Evolutionary conservation across 2,888 invertebrate species (phyloP), one percentile per base, ranked within the genome.

Genomic region (Acrobeloides nanus): DNA sequence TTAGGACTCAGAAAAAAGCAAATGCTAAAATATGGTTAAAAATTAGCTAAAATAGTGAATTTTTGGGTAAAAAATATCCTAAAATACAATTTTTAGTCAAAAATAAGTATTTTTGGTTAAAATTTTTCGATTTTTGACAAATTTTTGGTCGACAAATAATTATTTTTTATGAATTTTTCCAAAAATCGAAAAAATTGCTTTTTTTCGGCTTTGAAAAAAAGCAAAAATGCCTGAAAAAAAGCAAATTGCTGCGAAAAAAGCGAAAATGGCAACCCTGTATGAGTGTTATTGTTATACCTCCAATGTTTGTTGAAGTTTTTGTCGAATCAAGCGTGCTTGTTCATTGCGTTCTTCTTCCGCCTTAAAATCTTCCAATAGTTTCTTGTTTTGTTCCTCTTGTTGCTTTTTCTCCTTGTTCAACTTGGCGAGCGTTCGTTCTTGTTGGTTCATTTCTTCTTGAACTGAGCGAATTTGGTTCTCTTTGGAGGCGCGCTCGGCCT

Each of bases 391-490:
- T 80, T 97, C 97, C 78, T 97, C 97, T 74, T 97, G 81, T 80
- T 95, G 92, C 82, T 92, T 93, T 81, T 85, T 84, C 80, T 92
- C 83, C 80, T 92, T 89, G 81, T 95, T 93, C 80, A 92, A 84
- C 78, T 89, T 87, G 75, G 86, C 86, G 76, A 90, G 87, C 77
- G 92, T 85, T 81, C 95, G 95, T 81, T 95, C 93, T 80, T 95
- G 95, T 81, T 90, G 90, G 76, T 93, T 90, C 81, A 95, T 93
- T 80, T 97, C 95, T 75, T 97, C 95, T 44, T 67, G 62, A 24
- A 72, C 58, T 17, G 62, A 60, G 29, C 63, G 56, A 50, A 71
- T 68, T 53, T 66, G 66, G 52, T 63, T 64, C 23, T 66, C 64
- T 54, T 64, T 70, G 46, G 64, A 59, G 38, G 62, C 59, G 53